Percentiles rank a stretch among this genome's conserved stretches.
Conservation (phyloP, 2,113 vertebrate genomes). For the Elephas maximus region DNA sequence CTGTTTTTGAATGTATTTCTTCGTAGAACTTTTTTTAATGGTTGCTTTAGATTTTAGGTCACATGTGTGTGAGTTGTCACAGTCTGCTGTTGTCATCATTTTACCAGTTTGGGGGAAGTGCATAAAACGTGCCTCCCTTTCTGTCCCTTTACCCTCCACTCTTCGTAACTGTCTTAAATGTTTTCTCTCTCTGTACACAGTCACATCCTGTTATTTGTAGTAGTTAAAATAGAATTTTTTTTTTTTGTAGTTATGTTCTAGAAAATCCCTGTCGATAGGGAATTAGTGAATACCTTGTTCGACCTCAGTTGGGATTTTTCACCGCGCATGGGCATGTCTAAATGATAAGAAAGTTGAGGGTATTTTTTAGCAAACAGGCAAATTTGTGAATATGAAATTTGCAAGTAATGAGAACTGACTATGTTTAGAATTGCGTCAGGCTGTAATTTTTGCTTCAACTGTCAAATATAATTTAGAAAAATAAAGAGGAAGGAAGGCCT, state of each 20-base stretch:
- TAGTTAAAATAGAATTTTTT: neutral
- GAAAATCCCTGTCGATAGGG: neutral
- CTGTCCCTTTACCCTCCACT: neutral
- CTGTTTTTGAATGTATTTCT: neutral
- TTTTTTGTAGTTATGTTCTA: neutral
- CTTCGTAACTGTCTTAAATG: neutral
- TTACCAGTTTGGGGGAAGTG: neutral
- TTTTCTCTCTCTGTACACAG: neutral
- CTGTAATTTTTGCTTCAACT: neutral
- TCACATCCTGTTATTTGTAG: neutral
- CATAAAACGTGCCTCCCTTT: neutral
- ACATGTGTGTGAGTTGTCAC: neutral
- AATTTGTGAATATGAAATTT: neutral
- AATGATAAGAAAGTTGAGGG: neutral
- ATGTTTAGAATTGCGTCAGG: neutral
- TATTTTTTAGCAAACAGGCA: neutral
- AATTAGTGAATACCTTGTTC: neutral
- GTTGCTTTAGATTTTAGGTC: neutral
- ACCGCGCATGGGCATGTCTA: neutral
- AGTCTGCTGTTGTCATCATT: neutral
- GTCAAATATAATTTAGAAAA: constrained; percentile 18
- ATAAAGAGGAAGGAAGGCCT: neutral
- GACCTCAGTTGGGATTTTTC: neutral
- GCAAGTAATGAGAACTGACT: neutral
- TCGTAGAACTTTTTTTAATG: neutral